Evolutionary conservation across 2,113 vertebrate genomes (phyloP).

Genomic region (Bucco capensis): DNA sequence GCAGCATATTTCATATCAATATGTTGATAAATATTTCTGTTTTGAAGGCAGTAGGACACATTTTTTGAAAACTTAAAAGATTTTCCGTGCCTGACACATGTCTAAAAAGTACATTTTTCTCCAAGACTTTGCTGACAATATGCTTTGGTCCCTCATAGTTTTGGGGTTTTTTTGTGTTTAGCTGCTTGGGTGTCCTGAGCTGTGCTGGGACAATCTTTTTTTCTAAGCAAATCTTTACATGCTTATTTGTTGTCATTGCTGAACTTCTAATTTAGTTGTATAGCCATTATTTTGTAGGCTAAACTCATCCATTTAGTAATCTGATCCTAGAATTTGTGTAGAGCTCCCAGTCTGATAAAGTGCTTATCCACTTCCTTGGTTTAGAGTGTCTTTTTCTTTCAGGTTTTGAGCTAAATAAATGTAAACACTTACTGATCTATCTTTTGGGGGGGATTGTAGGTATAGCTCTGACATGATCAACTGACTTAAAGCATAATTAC

Average conservation of each 20-base stretch:
- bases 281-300: not conserved
- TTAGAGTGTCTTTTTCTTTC: not conserved
- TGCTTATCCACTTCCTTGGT: not conserved
- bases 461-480: not conserved
- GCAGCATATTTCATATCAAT: not conserved
- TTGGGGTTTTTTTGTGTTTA: not conserved
- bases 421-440: not conserved
- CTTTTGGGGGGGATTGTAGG: not conserved
- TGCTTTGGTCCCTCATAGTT: not conserved
- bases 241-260: not conserved
- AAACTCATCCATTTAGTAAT: not conserved
- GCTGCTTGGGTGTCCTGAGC: not conserved
- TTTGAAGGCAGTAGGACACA: not conserved
- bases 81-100: too few species aligned
- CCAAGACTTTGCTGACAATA: not conserved
- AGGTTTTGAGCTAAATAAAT: not conserved
- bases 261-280: not conserved
- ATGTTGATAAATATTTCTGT: not conserved
- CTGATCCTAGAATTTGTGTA: not conserved
- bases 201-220: not conserved
- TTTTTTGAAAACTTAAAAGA: not conserved
- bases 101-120: not conserved
- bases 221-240: not conserved
- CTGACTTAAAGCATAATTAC: not conserved
- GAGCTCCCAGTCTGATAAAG: accelerated